Percentiles rank a stretch among this genome's conserved stretches.
These are phyloP conservation scores for Muscina levida DNA, from an alignment of 2,888 invertebrate genomes.

Conservation along the genomic window DNA sequence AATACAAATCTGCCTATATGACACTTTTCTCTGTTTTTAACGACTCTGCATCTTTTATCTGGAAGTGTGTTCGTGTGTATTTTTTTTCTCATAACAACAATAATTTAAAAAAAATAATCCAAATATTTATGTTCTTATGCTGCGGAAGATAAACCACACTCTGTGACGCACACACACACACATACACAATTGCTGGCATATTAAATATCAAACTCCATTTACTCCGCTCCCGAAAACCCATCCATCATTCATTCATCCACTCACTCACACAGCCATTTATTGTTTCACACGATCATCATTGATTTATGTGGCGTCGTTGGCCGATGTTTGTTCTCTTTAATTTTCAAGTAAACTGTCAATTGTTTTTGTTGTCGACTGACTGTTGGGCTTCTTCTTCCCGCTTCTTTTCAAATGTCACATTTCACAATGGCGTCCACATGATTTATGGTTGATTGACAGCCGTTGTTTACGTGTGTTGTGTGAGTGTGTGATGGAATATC, in stretches of 20 bases:
- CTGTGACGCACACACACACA: slow-evolving; percentile 27
- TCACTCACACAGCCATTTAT: slow-evolving; percentile 33
- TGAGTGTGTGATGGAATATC: background rate
- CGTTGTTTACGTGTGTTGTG: slow-evolving; percentile 34
- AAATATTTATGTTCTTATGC: slow-evolving; percentile 57
- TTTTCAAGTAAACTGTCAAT: slow-evolving; percentile 36
- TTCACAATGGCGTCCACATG: slow-evolving; percentile 63
- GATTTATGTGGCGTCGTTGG: slow-evolving; percentile 49
- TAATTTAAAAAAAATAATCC: slow-evolving; percentile 44
- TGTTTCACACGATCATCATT: slow-evolving; percentile 27
- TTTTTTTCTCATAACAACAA: background rate
- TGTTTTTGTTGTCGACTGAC: slow-evolving; percentile 19
- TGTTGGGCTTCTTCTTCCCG: slow-evolving; percentile 4
- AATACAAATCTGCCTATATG: slow-evolving; percentile 52
- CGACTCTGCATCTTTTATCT: slow-evolving; percentile 50
- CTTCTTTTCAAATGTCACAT: slow-evolving; percentile 28
- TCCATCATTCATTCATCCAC: background rate
- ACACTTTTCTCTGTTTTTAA: slow-evolving; percentile 52
- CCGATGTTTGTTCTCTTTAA: slow-evolving; percentile 26
- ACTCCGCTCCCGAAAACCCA: slow-evolving; percentile 51
- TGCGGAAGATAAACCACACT: slow-evolving; percentile 55
- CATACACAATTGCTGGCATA: slow-evolving; percentile 22
- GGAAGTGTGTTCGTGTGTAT: slow-evolving; percentile 7
- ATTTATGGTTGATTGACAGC: slow-evolving; percentile 65
- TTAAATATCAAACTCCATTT: slow-evolving; percentile 16